Conservation (phyloP, 2,797 vertebrate genomes). For the Podargus strigoides region DNA sequence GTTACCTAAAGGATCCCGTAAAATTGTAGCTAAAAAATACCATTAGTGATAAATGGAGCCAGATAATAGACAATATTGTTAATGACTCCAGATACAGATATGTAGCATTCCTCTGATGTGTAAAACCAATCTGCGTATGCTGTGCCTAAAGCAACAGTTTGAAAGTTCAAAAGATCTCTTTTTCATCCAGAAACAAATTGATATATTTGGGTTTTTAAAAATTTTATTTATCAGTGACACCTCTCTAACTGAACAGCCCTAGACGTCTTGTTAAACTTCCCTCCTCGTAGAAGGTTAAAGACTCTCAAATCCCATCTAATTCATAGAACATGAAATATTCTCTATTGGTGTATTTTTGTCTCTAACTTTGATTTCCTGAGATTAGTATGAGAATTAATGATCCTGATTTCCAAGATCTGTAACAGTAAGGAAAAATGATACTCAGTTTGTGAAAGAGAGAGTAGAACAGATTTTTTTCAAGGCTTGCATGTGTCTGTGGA, state of each 20-base stretch:
- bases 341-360: not conserved
- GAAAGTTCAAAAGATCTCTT: not conserved
- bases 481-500: not conserved
- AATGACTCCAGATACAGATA: not conserved
- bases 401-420: not conserved
- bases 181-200: not conserved
- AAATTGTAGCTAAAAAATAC: not conserved
- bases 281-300: not conserved
- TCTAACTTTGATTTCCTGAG: not conserved
- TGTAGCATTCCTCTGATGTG: not conserved
- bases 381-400: not conserved
- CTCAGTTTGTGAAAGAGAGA: not conserved
- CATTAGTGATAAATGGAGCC: not conserved
- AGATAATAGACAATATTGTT: not conserved
- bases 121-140: not conserved
- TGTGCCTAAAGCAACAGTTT: not conserved
- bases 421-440: not conserved
- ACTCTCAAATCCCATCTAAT: not conserved
- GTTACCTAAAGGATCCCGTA: not conserved
- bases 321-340: not conserved
- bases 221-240: not conserved
- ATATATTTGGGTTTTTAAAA: accelerated
- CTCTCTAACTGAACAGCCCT: not conserved
- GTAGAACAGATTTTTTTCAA: not conserved
- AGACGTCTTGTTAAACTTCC: not conserved